Conservation (phyloP, 2,888 invertebrate genomes). For the Protonemura montana region DNA sequence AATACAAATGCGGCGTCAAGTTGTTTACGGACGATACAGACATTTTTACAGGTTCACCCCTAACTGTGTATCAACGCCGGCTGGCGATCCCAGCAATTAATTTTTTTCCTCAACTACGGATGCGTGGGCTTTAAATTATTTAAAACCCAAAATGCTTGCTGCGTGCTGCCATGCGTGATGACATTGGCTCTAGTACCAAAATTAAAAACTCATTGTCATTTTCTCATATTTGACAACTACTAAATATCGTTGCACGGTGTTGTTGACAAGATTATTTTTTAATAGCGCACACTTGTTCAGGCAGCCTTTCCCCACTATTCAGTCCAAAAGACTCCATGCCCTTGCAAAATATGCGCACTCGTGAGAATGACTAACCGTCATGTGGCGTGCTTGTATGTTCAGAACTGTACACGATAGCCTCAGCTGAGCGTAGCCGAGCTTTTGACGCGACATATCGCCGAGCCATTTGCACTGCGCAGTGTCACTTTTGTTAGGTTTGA, state of each 20-base stretch:
- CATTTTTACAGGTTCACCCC: background rate
- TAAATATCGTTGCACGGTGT: too few species aligned
- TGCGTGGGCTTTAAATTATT: background rate
- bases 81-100: background rate
- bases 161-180: background rate
- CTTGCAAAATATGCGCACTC: background rate
- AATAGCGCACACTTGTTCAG: too few species aligned
- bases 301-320: background rate
- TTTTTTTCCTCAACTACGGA: background rate
- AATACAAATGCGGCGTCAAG: background rate
- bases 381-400: background rate
- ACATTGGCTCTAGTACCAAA: background rate
- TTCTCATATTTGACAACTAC: background rate
- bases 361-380: background rate
- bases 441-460: background rate
- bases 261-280: too few species aligned
- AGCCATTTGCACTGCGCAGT: background rate
- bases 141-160: background rate
- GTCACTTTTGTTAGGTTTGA: background rate
- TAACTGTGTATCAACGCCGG: background rate
- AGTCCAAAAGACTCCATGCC: background rate
- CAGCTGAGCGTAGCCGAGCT: too few species aligned
- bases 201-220: background rate
- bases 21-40: background rate
- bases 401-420: background rate